These are phyloP conservation scores for Drosophila anomalata DNA, from an alignment of 2,888 invertebrate species.

Conservation along the genomic window DNA sequence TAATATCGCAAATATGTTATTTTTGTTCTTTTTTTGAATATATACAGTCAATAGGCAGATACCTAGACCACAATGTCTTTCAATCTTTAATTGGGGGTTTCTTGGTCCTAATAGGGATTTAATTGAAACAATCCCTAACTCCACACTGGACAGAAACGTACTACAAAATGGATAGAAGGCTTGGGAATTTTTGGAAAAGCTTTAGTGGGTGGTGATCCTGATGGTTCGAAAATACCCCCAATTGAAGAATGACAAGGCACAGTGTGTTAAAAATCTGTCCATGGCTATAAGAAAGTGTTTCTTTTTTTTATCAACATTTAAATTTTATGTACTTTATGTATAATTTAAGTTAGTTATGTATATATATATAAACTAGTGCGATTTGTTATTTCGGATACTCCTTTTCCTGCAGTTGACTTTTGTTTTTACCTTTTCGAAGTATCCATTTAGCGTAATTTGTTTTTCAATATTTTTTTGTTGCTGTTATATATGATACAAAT, in stretches of 20 bases:
- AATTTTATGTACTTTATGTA: constrained; percentile 70
- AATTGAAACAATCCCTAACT: too few species aligned
- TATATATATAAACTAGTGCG: constrained; percentile 49
- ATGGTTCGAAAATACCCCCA: too few species aligned
- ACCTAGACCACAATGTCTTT: neutral
- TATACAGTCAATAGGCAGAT: constrained; percentile 27
- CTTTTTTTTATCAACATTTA: constrained; percentile 63
- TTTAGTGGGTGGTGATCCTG: neutral
- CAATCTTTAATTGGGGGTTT: neutral
- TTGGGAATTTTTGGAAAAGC: neutral
- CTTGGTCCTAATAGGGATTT: neutral
- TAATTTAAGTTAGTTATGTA: constrained; percentile 56
- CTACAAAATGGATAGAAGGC: too few species aligned
- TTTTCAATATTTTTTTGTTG: constrained; percentile 36
- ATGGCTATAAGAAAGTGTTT: constrained; percentile 36
- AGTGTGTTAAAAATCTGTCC: neutral
- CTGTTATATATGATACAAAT: constrained; percentile 72
- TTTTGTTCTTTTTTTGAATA: constrained; percentile 41
- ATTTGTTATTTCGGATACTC: constrained; percentile 15
- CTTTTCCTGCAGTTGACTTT: constrained; percentile 22
- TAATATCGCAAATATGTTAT: constrained; percentile 41
- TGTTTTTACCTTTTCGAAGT: constrained; percentile 47
- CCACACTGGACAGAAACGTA: too few species aligned
- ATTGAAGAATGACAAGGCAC: neutral
- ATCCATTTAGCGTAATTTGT: constrained; percentile 49